phyloP scores from a whole-genome alignment of 2,113 vertebrate genomes.

The Brevimyrus niger region DNA sequence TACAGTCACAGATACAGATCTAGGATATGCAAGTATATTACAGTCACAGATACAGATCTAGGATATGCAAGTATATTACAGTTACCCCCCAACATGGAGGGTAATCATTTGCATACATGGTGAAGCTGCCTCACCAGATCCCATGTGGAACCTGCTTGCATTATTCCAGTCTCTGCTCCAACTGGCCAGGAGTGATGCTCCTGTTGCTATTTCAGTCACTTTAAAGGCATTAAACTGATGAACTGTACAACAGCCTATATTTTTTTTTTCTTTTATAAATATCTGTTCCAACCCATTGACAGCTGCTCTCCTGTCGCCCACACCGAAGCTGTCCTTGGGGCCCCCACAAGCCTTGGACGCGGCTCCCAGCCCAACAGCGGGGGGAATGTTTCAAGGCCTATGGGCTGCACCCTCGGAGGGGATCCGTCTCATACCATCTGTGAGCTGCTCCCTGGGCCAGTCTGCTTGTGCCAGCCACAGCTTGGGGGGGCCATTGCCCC shows the following conservation, averaged over 20 bases:
- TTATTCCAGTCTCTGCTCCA: background rate
- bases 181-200: background rate
- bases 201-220: background rate
- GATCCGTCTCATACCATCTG: conserved; percentile 16
- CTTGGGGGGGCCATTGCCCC: background rate
- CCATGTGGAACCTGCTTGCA: background rate
- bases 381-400: conserved; percentile 8
- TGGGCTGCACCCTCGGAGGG: background rate
- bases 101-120: background rate
- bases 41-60: background rate
- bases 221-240: background rate
- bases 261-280: background rate
- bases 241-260: background rate
- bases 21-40: too few relatives aligned
- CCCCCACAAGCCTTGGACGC: conserved; percentile 14
- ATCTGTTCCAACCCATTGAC: conserved; percentile 10
- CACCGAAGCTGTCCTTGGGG: background rate
- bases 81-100: background rate
- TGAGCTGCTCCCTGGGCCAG: background rate
- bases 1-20: too few relatives aligned
- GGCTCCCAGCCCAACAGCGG: background rate
- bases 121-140: background rate
- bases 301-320: conserved; percentile 18
- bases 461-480: background rate
- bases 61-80: background rate